A percentile compares a stretch with the other conserved stretches of the same genome.
phyloP scores from a whole-genome alignment of 1,140 invertebrate genomes.

The Leptoteleia sp. region DNA sequence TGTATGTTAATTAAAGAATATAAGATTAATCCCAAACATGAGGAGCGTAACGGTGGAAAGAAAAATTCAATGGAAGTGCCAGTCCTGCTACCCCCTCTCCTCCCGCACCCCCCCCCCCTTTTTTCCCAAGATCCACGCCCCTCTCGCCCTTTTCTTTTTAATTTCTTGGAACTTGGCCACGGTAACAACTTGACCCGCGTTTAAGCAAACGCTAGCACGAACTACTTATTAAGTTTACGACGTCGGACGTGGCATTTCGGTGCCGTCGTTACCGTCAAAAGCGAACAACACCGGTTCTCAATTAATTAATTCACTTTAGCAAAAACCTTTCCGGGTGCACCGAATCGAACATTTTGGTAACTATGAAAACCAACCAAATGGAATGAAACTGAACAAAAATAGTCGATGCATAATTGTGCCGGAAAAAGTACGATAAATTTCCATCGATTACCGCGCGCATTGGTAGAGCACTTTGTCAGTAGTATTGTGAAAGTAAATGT shows the following conservation, averaged over 20 bases:
- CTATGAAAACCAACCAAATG: not conserved
- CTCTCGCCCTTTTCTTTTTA: constrained; percentile 40
- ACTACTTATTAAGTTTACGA: constrained; percentile 61
- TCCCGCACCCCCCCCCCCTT: no score
- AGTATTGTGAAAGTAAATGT: no score
- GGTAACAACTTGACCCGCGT: constrained; percentile 55
- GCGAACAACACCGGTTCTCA: constrained; percentile 14
- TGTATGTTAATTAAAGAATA: constrained; percentile 53
- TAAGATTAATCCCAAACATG: constrained; percentile 43
- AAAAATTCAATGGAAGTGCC: constrained; percentile 35
- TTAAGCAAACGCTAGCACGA: constrained; percentile 53
- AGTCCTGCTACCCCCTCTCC: constrained; percentile 5
- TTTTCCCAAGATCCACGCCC: no score
- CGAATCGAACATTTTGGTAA: not conserved
- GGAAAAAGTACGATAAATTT: no score
- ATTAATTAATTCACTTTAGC: constrained; percentile 43
- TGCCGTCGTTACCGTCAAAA: constrained; percentile 34
- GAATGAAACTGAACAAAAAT: no score
- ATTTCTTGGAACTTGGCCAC: constrained; percentile 32
- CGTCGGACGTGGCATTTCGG: constrained; percentile 31
- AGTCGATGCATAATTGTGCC: no score
- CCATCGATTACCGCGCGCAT: no score
- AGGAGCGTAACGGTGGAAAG: constrained; percentile 4
- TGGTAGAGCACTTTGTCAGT: no score
- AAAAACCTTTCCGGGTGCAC: not conserved